Base-by-base conservation (phyloP, 2,797 vertebrate species). In the Sebastes variabilis region DNA sequence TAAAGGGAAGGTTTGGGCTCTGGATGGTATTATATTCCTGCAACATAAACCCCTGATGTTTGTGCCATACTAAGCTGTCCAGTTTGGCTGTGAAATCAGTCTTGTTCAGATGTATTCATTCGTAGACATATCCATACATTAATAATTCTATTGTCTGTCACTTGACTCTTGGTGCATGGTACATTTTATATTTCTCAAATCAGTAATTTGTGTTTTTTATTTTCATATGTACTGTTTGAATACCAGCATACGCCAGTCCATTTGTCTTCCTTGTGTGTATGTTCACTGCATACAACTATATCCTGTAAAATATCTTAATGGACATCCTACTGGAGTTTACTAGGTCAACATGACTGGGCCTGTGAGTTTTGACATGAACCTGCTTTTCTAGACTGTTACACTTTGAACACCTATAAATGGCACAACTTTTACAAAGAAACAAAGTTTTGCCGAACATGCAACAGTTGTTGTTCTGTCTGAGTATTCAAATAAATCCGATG, bases 401-500 rank as follows among this genome's bases (percentile, higher is more conserved):
- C 6, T 65, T 78, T 32, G 9, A 8, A 30, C 4, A 22, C 4
- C 2, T 20, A 12, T 56, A 8, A 52, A 64, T 12, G 9, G 8
- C 24, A 27, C 4, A 58, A 66, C 36, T 78, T 84, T 69, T 52
- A 58, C 49, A 76, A 49, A 72, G 42, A 67, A 49, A 55, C 12
- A 25, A n/a, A 22, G 42, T 38, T 46, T 66, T 3, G 25, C 3
- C 38, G 3, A 34, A 56, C 77, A 65, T 72, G n/a, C 29, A 60
- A 54, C 10, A 71, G 16, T 58, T 2, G 1, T 12, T 77, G 6
- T 29, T 70, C 65, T 79, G 60, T 66, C 34, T 60, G 8, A 56
- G 20, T 83, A 68, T 75, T 68, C 25, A 65, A 90, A 88, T 89
- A 92, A 88, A 90, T 58, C 18, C 5, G 52, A 42, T 77, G 58